Evolutionary conservation across 2,797 vertebrate species (phyloP), one percentile per base, ranked within the genome.

Genomic region (Orestias chungarensis): DNA sequence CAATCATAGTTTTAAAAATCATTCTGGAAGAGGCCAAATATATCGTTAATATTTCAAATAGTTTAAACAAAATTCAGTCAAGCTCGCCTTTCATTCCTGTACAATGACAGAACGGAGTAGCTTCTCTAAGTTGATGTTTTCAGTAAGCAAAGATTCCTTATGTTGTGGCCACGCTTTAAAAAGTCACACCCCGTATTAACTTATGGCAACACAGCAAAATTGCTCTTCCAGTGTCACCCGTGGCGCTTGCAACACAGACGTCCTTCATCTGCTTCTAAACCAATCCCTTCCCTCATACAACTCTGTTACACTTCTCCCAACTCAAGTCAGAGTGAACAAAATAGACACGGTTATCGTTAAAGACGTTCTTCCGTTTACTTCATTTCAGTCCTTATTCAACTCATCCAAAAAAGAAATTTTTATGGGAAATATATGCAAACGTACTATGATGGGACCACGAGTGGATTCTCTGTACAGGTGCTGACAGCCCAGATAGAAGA

Each of bases 401-500:
- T 25, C 23, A 40, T 42, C 35, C 6, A 1, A 15, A 2, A 15
- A 54, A 42, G 80, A 74, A 61, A n/a, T n/a, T n/a, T n/a, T n/a
- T 12, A 70, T 42, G 25, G 25, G 67, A 0, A 77, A 75, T 73
- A 17, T 33, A 75, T 50, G 47, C 17, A 35, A 50, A 91, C 96
- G 92, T 93, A 98, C 97, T 91, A 93, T 71, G 27, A 92, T 70
- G 0, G 97, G 96, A 8, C 95, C 94, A 61, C 93, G 95, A 62
- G 84, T 95, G 38, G 95, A 92, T 64, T 95, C 92, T 0, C 89
- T 87, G 71, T 98, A 99, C 59, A 96, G 43, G 68, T 94, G 91
- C 88, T 97, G 95, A 85, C 96, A 98, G 70, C 96, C 95, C 87
- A 98, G 87, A 87, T 98, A 98, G 68, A 98, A 38, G 66, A 96